Conservation (phyloP, 2,797 vertebrate genomes). For the Anguilla megastoma region DNA sequence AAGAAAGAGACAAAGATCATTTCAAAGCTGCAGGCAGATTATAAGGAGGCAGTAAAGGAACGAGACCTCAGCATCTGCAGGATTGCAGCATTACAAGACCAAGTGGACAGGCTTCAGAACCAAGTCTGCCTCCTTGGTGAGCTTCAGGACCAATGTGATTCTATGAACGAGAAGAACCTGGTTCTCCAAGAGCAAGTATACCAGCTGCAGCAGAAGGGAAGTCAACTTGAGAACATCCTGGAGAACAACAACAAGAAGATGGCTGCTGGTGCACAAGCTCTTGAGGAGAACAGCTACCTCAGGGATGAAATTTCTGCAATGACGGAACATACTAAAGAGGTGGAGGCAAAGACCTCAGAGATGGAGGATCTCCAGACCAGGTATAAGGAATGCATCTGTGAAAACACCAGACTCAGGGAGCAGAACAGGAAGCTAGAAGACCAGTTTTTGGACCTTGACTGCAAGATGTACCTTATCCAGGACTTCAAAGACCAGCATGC, state of each 20-base stretch:
- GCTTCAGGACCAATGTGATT: constrained; percentile 45
- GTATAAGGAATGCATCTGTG: constrained; percentile 60
- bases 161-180: constrained; percentile 59
- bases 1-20: constrained; percentile 18
- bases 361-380: constrained; percentile 49
- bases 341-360: constrained; percentile 52
- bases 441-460: constrained; percentile 58
- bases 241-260: constrained; percentile 55
- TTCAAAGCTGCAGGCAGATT: constrained; percentile 27
- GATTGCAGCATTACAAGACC: constrained; percentile 33
- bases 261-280: constrained; percentile 54
- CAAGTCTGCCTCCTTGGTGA: constrained; percentile 35
- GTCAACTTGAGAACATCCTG: constrained; percentile 65
- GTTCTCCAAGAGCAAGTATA: constrained; percentile 69
- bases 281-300: constrained; percentile 66
- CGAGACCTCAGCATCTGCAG: constrained; percentile 28
- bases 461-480: constrained; percentile 45
- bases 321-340: constrained; percentile 54
- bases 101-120: constrained; percentile 41
- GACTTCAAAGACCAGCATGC: constrained; percentile 49
- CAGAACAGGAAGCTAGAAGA: constrained; percentile 60
- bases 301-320: constrained; percentile 58
- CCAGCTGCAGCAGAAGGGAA: constrained; percentile 68
- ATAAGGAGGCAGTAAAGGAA: constrained; percentile 34
- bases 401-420: constrained; percentile 62